Evolutionary conservation across 37 sponge, comb jelly and placozoan species (phyloP).

Genomic region (Diacarnus erythraeanus): DNA sequence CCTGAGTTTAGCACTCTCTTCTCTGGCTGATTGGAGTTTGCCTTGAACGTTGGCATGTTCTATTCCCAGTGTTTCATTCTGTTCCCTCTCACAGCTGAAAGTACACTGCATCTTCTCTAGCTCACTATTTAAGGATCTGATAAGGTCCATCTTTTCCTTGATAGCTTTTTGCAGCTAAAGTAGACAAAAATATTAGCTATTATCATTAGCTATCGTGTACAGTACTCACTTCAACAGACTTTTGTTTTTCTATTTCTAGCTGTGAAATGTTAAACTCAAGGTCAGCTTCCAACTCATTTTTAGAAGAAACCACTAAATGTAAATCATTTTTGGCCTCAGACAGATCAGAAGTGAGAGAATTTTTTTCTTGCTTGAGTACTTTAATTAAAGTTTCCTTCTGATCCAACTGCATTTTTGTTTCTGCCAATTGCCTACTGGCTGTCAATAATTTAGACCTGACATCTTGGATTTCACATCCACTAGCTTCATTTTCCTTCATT

Average conservation of each 20-base stretch:
- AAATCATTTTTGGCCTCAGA: neutral
- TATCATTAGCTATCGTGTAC: too few species aligned
- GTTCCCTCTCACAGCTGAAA: conserved; percentile 2
- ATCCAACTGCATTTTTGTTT: neutral
- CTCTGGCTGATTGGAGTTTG: conserved; percentile 8
- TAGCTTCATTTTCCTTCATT: conserved; percentile 3
- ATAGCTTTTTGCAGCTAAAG: neutral
- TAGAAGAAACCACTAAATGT: neutral
- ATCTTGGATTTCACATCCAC: neutral
- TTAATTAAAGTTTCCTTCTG: neutral
- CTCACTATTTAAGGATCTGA: neutral
- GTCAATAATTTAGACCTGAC: neutral
- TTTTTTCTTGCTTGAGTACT: neutral
- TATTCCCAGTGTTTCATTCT: neutral
- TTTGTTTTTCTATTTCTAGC: conserved; percentile 20
- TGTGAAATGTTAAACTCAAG: neutral
- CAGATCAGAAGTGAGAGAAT: neutral
- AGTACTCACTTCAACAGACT: neutral
- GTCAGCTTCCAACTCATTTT: neutral
- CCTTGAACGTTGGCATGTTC: neutral
- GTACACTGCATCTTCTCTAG: neutral
- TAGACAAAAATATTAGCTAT: neutral
- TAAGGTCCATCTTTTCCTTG: neutral
- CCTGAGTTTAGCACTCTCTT: neutral
- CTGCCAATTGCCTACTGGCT: neutral